A percentile compares a stretch with the other conserved stretches of the same genome.
Conservation (phyloP, 35 echinoderm and acorn worm species). For the Amphiura filiformis region DNA sequence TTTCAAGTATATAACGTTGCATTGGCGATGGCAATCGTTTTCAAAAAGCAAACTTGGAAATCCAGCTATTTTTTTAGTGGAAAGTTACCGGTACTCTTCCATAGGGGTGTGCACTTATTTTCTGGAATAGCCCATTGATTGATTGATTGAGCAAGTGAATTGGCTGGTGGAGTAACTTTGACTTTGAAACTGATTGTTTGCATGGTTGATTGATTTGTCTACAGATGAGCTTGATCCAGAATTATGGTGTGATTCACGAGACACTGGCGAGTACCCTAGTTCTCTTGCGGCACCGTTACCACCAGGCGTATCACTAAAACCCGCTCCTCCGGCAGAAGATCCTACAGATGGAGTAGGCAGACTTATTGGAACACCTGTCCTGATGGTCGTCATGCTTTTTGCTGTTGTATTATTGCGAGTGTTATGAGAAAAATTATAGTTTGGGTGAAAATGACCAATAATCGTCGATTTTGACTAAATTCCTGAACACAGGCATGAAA, state of each 20-base stretch:
- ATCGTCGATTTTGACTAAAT: too few species aligned
- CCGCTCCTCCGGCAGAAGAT: not conserved
- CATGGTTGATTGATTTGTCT: slow-evolving; percentile 7
- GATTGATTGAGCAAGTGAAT: too few species aligned
- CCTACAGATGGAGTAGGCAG: not conserved
- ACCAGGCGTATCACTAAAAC: slow-evolving; percentile 17
- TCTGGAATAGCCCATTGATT: too few species aligned
- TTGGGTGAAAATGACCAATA: too few species aligned
- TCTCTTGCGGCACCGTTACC: slow-evolving; percentile 46
- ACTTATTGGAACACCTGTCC: not conserved
- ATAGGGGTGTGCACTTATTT: not conserved
- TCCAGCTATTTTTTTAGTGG: not conserved
- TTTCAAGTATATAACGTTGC: too few species aligned
- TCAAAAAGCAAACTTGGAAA: too few species aligned
- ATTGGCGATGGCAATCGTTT: not conserved
- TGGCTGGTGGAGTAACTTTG: too few species aligned
- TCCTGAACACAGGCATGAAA: too few species aligned
- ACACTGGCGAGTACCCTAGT: slow-evolving; percentile 66
- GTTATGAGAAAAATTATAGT: too few species aligned
- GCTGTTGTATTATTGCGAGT: not conserved
- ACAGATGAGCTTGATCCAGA: slow-evolving; percentile 71
- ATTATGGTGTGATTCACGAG: slow-evolving; percentile 60
- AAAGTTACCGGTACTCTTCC: not conserved
- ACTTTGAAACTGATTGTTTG: not conserved
- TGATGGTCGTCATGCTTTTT: not conserved